Conservation (phyloP, 1,140 invertebrate genomes). For the Bombus waltoni region DNA sequence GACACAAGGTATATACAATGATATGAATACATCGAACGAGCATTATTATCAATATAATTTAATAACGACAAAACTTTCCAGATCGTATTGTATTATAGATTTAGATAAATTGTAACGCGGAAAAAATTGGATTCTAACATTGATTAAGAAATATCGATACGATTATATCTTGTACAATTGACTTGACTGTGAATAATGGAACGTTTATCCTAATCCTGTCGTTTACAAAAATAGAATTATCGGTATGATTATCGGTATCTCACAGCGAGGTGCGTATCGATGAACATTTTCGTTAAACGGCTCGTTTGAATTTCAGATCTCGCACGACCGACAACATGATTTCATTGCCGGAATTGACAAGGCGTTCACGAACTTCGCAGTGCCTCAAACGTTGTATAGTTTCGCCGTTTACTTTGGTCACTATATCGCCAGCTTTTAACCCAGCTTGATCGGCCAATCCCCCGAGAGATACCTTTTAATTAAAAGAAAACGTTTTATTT, state of each 20-base stretch:
- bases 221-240: not conserved
- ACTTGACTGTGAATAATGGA: not conserved
- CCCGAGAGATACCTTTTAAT: slow-evolving; percentile 86
- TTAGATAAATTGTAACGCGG: no score
- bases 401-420: slow-evolving; percentile 87
- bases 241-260: not conserved
- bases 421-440: slow-evolving; percentile 88
- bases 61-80: not conserved
- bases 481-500: slow-evolving; percentile 1
- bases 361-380: slow-evolving; percentile 87
- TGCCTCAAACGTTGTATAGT: slow-evolving; percentile 86
- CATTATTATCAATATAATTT: not conserved
- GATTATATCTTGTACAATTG: not conserved
- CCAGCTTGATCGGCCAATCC: slow-evolving; percentile 90
- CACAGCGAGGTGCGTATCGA: not conserved
- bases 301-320: slow-evolving; percentile 44
- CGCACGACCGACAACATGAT: slow-evolving; percentile 86
- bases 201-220: not conserved
- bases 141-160: not conserved
- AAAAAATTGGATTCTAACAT: not conserved
- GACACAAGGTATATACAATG: not conserved
- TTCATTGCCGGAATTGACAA: slow-evolving; percentile 86
- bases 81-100: not conserved
- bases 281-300: slow-evolving; percentile 21
- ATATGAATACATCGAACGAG: not conserved